These are phyloP conservation scores for Drosophila dives DNA, from an alignment of 2,888 invertebrate species.

Conservation along the genomic window DNA sequence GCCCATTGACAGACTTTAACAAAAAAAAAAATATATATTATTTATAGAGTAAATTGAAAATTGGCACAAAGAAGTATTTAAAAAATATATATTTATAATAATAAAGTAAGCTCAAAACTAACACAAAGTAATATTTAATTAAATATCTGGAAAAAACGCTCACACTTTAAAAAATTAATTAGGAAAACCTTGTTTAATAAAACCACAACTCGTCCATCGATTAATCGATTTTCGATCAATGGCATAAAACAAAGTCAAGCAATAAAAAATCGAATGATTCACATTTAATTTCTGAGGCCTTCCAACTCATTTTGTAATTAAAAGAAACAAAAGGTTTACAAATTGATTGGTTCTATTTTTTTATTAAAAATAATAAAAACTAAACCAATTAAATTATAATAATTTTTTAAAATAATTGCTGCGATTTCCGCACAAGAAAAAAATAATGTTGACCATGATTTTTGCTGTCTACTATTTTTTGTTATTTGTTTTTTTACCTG, in stretches of 20 bases:
- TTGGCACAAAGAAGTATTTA: no score
- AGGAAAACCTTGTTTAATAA: constrained; percentile 26
- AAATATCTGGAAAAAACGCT: not conserved
- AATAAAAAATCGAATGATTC: constrained; percentile 13
- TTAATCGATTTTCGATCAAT: constrained; percentile 6
- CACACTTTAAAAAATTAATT: constrained; percentile 9
- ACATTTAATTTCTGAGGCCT: constrained; percentile 14
- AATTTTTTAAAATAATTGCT: constrained; percentile 56
- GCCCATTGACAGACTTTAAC: not conserved
- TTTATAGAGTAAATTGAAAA: not conserved
- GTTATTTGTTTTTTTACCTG: constrained; percentile 19
- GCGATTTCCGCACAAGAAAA: constrained; percentile 52
- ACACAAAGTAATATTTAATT: not conserved
- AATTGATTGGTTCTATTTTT: constrained; percentile 32
- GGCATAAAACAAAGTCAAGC: constrained; percentile 13
- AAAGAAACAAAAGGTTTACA: constrained; percentile 16
- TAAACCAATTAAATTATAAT: constrained; percentile 24
- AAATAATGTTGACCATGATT: constrained; percentile 2
- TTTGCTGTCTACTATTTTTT: constrained; percentile 12
- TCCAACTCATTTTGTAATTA: constrained; percentile 23
- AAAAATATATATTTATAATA: not conserved
- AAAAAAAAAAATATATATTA: not conserved
- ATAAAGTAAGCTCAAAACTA: not conserved
- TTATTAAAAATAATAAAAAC: constrained; percentile 10
- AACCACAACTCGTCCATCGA: constrained; percentile 18